Evolutionary conservation across 2,797 vertebrate genomes (phyloP).

Genomic region (Chelon auratus): DNA sequence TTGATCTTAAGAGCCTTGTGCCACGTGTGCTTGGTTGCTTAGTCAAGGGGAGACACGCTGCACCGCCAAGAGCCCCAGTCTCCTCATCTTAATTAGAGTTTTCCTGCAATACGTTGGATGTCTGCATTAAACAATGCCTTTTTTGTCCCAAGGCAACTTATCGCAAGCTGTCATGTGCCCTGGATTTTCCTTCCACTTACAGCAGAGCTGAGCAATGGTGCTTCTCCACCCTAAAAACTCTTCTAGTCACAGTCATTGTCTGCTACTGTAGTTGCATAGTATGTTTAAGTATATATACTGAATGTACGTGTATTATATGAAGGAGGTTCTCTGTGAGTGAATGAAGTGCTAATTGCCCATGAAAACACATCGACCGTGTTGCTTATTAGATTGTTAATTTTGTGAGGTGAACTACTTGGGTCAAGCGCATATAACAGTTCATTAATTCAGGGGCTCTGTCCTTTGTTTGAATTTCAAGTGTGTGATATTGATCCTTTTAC

Average conservation of each 20-base stretch:
- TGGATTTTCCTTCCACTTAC: conserved; percentile 36
- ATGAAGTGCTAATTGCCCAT: conserved; percentile 20
- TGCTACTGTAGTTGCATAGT: conserved; percentile 40
- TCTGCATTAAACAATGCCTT: conserved; percentile 46
- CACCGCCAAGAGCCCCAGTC: conserved; percentile 34
- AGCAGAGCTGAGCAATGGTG: conserved; percentile 20
- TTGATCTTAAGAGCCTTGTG: conserved; percentile 20
- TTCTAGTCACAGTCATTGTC: conserved; percentile 10
- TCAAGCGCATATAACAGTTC: conserved; percentile 32
- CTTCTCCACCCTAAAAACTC: conserved; percentile 36
- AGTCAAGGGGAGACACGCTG: conserved; percentile 31
- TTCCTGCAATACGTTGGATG: conserved; percentile 30
- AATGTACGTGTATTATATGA: neutral
- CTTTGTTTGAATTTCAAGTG: conserved; percentile 39
- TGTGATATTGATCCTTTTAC: conserved; percentile 42
- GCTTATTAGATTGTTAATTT: conserved; percentile 37
- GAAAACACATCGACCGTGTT: conserved; percentile 8
- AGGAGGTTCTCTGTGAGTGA: conserved; percentile 9
- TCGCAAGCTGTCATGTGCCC: conserved; percentile 25
- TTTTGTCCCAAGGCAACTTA: conserved; percentile 40
- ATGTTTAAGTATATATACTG: neutral
- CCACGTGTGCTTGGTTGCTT: conserved; percentile 41
- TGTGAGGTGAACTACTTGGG: conserved; percentile 35
- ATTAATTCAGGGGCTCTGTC: conserved; percentile 45
- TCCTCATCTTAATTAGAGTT: conserved; percentile 34